Percentiles rank a stretch among this genome's conserved stretches.
phyloP scores from a whole-genome alignment of 2,113 vertebrate genomes.

The Mionectes macconnelli region DNA sequence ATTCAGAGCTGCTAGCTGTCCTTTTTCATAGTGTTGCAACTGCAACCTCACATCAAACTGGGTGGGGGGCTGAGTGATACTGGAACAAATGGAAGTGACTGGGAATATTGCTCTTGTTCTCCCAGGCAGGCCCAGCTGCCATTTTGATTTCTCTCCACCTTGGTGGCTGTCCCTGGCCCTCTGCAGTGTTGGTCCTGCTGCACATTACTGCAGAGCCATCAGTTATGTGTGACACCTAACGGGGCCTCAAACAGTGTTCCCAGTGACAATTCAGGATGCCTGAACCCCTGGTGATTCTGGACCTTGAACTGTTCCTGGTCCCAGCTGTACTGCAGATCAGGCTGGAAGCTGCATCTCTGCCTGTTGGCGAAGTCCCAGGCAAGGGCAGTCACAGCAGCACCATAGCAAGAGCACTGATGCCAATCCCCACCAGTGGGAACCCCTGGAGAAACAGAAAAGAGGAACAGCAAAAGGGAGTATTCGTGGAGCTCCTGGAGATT shows the following conservation, averaged over 20 bases:
- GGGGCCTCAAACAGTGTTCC: not conserved
- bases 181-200: not conserved
- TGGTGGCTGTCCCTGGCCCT: not conserved
- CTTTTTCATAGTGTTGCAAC: not conserved
- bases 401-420: fast-evolving
- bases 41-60: not conserved
- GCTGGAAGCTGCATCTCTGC: not conserved
- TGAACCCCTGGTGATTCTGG: not conserved
- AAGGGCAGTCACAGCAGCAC: not conserved
- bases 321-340: not conserved
- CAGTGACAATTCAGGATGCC: not conserved
- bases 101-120: not conserved
- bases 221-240: not conserved
- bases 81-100: slow-evolving; percentile 40
- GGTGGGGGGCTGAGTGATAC: not conserved
- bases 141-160: slow-evolving; percentile 27
- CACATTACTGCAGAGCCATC: not conserved
- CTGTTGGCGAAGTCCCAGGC: not conserved
- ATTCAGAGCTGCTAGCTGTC: not conserved
- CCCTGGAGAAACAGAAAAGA: not conserved
- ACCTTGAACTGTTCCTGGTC: not conserved
- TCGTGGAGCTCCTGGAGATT: not conserved
- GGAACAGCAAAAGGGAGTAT: not conserved
- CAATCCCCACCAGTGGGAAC: not conserved
- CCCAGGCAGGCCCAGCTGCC: slow-evolving; percentile 9